Evolutionary conservation across 2,888 invertebrate genomes (phyloP).

Genomic region (Drosophila helvetica): DNA sequence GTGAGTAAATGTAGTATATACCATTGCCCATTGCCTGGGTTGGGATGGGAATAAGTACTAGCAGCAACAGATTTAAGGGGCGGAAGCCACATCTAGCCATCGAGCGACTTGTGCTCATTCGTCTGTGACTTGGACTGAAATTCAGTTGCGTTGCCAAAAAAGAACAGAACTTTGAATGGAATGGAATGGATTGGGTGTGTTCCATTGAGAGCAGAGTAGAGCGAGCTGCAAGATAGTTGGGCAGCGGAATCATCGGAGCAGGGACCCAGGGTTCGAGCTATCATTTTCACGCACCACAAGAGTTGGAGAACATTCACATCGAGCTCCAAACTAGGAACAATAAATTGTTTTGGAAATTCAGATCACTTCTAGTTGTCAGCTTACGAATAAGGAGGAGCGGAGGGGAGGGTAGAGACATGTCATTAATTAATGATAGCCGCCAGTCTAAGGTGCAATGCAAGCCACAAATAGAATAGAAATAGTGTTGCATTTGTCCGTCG

Average conservation of each 20-base stretch:
- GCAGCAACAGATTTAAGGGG: conserved; percentile 29
- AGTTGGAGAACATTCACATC: background rate
- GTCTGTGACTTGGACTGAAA: conserved; percentile 40
- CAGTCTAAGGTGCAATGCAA: conserved; percentile 33
- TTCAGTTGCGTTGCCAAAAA: conserved; percentile 37
- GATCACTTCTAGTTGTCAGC: conserved; percentile 15
- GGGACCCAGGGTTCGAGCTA: background rate
- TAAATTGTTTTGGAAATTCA: conserved; percentile 16
- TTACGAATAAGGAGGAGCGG: conserved; percentile 6
- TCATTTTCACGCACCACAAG: conserved; percentile 24
- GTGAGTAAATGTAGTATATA: conserved; percentile 72
- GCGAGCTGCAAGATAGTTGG: background rate
- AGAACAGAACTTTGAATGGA: conserved; percentile 34
- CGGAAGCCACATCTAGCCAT: conserved; percentile 42
- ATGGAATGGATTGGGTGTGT: no score
- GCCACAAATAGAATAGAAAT: conserved; percentile 15
- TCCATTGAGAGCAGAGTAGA: conserved; percentile 7
- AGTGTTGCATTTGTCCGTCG: conserved; percentile 40
- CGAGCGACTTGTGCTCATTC: conserved; percentile 37
- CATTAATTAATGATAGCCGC: conserved; percentile 22
- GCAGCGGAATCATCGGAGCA: no score
- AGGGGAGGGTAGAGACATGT: background rate
- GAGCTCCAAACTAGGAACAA: conserved; percentile 3
- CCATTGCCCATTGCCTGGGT: background rate
- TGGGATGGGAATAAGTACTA: no score